phyloP scores from a whole-genome alignment of 2,113 vertebrate species.

The Amia ocellicauda region DNA sequence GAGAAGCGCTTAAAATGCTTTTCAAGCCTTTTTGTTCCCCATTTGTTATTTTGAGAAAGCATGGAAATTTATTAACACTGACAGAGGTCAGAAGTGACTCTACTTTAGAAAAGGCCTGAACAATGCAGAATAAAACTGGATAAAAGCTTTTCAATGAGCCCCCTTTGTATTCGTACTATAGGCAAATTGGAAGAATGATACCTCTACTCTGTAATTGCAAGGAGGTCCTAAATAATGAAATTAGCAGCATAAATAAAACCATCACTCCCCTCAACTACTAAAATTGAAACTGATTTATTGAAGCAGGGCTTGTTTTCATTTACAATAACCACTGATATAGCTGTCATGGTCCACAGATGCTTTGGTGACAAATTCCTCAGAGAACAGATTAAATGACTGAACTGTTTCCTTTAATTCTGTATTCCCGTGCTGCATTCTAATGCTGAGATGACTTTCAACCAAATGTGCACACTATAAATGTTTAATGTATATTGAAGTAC shows the following conservation, averaged over 20 bases:
- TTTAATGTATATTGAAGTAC: too few species aligned
- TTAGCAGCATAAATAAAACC: background rate
- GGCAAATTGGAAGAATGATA: slow-evolving; percentile 23
- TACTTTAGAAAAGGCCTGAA: slow-evolving; percentile 22
- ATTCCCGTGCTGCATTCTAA: too few species aligned
- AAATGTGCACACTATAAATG: too few species aligned
- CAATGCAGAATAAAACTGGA: slow-evolving; percentile 12
- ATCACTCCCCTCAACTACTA: background rate
- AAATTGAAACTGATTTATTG: background rate
- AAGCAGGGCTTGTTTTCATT: background rate
- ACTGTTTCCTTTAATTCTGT: too few species aligned
- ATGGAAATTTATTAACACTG: slow-evolving; percentile 21
- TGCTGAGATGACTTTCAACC: too few species aligned
- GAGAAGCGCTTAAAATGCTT: background rate
- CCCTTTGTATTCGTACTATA: slow-evolving; percentile 18
- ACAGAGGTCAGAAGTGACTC: slow-evolving; percentile 14
- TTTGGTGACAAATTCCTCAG: background rate
- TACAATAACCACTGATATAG: background rate
- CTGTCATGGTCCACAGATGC: background rate
- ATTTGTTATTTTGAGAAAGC: background rate
- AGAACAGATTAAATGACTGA: too few species aligned
- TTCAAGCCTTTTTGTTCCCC: slow-evolving; percentile 3
- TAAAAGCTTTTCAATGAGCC: slow-evolving; percentile 8
- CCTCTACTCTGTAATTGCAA: slow-evolving; percentile 11
- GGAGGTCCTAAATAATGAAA: background rate